These are phyloP conservation scores for Chelonia mydas DNA, from an alignment of 2,797 vertebrate genomes.

Conservation along the genomic window DNA sequence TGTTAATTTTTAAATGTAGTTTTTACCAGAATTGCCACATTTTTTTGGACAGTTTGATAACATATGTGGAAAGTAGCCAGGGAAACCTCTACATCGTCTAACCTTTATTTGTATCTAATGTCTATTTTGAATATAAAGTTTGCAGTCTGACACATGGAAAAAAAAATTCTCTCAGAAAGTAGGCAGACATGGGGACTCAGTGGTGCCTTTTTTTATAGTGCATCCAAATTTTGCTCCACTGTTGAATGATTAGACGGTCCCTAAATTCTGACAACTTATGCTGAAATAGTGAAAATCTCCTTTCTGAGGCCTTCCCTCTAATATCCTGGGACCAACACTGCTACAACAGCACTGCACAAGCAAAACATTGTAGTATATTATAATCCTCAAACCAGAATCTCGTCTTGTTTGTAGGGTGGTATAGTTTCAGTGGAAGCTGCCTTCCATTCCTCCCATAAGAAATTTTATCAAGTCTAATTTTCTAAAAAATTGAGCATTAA, in stretches of 20 bases:
- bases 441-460: background rate
- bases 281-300: constrained; percentile 29
- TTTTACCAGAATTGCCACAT: background rate
- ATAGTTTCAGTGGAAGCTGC: background rate
- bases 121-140: background rate
- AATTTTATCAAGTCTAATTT: background rate
- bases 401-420: background rate
- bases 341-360: background rate
- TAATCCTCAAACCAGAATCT: background rate
- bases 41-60: background rate
- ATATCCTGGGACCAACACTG: background rate
- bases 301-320: background rate
- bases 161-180: background rate
- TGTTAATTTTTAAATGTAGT: background rate
- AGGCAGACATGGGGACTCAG: background rate
- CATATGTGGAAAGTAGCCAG: background rate
- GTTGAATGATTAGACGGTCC: background rate
- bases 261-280: constrained; percentile 4
- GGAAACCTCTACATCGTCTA: background rate
- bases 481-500: background rate
- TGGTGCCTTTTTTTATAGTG: background rate
- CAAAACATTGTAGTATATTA: background rate
- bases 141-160: background rate
- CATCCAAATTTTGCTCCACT: background rate
- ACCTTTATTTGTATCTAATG: background rate